Percentiles rank a stretch among this genome's conserved stretches.
Evolutionary conservation across 2,113 vertebrate species (phyloP).

Genomic region (Micromys minutus): DNA sequence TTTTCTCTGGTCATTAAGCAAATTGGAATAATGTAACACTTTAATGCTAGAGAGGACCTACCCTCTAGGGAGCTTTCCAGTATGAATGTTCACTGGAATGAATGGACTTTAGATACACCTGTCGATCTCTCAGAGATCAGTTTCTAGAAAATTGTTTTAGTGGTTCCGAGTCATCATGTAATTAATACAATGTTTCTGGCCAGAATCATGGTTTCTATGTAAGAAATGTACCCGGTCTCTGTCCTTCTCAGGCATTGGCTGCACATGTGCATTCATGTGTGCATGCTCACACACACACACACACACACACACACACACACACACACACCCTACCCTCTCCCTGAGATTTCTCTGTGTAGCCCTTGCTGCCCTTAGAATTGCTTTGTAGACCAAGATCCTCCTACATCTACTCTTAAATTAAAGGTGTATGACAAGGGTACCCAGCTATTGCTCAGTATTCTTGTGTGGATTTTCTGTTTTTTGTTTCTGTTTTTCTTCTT

Average conservation of each 20-base stretch:
- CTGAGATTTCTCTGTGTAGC: not conserved
- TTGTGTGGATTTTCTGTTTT: not conserved
- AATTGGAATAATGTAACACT: not conserved
- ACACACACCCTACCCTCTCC: not conserved
- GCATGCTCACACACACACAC: not conserved
- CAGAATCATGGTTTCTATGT: not conserved
- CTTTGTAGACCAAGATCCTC: not conserved
- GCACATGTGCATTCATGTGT: no score
- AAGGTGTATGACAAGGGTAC: not conserved
- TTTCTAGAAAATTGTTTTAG: not conserved
- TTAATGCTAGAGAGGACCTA: not conserved
- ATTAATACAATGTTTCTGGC: conserved; percentile 27
- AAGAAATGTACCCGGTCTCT: not conserved
- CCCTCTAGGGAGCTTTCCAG: not conserved
- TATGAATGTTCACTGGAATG: not conserved
- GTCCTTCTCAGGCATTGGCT: rapidly evolving
- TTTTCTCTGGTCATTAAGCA: conserved; percentile 17
- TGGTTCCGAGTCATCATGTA: not conserved
- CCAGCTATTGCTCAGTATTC: not conserved
- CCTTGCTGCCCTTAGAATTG: not conserved
- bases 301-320: no score
- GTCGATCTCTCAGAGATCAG: not conserved
- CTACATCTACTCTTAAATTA: not conserved
- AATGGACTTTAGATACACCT: not conserved
- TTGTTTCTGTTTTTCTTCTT: not conserved